These are phyloP conservation scores for Psilanteris sp. DNA, from an alignment of 1,140 invertebrate species.

Conservation along the genomic window DNA sequence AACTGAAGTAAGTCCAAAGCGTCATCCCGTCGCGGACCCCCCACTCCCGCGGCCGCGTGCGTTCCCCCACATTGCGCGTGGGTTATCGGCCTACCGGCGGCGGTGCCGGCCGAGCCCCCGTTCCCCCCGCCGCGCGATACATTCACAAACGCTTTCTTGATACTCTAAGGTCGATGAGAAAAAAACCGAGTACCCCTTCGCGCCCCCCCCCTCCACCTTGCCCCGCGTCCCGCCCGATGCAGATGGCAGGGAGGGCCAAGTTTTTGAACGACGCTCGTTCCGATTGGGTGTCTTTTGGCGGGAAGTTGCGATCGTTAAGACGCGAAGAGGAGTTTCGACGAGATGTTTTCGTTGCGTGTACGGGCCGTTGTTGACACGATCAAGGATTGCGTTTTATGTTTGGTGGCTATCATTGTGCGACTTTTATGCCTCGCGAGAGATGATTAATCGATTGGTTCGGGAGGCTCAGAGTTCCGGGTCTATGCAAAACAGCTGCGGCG, in stretches of 20 bases:
- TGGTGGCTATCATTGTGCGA: no score
- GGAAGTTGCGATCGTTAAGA: slow-evolving; percentile 10
- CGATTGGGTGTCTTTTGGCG: slow-evolving; percentile 29
- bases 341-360: slow-evolving; percentile 14
- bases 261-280: slow-evolving; percentile 15
- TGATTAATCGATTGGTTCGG: no score
- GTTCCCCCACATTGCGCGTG: slow-evolving; percentile 49
- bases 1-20: slow-evolving; percentile 50
- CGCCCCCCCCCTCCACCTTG: slow-evolving; percentile 11
- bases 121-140: slow-evolving; percentile 10
- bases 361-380: slow-evolving; percentile 10
- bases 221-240: not conserved
- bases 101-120: slow-evolving; percentile 6
- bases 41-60: slow-evolving; percentile 38
- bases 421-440: no score
- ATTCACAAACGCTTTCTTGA: slow-evolving; percentile 49
- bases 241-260: slow-evolving; percentile 2
- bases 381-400: slow-evolving; percentile 15
- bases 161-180: slow-evolving; percentile 45
- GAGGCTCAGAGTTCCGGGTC: no score
- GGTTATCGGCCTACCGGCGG: slow-evolving; percentile 60
- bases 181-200: slow-evolving; percentile 34
- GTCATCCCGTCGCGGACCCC: slow-evolving; percentile 42
- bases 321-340: slow-evolving; percentile 14
- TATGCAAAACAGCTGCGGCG: no score